phyloP scores from a whole-genome alignment of 2,113 vertebrate genomes.

The Herpailurus yagouaroundi region DNA sequence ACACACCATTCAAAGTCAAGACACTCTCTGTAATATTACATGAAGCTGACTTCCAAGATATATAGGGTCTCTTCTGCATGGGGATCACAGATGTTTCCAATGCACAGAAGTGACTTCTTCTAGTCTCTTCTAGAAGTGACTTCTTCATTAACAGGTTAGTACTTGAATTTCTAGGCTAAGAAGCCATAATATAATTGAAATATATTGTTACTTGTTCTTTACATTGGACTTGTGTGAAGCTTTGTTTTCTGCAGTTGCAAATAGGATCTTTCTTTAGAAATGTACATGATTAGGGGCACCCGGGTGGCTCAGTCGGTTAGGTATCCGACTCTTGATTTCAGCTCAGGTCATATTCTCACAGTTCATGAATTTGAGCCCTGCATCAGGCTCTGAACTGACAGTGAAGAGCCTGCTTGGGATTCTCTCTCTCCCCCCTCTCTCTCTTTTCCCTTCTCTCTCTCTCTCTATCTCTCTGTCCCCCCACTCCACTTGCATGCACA shows the following conservation, averaged over 20 bases:
- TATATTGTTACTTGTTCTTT: not conserved
- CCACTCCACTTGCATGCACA: no score
- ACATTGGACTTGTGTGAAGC: not conserved
- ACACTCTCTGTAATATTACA: not conserved
- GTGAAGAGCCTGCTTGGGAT: no score
- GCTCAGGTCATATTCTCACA: no score
- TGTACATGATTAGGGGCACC: no score
- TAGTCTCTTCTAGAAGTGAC: no score
- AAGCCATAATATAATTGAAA: not conserved
- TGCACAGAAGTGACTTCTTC: not conserved
- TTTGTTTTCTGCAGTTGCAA: not conserved
- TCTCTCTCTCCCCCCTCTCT: no score
- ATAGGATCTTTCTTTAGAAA: not conserved
- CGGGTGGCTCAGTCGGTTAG: no score
- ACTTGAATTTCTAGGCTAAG: not conserved
- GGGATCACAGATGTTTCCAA: not conserved
- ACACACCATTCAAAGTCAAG: not conserved
- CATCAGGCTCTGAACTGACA: no score
- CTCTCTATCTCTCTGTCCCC: no score
- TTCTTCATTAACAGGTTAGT: not conserved
- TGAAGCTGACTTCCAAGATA: not conserved
- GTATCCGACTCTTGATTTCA: no score
- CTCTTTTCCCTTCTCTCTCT: no score
- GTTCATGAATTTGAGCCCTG: no score
- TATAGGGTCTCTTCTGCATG: not conserved